Evolutionary conservation across 2,797 vertebrate genomes (phyloP).

Genomic region (Lutjanus campechanus): DNA sequence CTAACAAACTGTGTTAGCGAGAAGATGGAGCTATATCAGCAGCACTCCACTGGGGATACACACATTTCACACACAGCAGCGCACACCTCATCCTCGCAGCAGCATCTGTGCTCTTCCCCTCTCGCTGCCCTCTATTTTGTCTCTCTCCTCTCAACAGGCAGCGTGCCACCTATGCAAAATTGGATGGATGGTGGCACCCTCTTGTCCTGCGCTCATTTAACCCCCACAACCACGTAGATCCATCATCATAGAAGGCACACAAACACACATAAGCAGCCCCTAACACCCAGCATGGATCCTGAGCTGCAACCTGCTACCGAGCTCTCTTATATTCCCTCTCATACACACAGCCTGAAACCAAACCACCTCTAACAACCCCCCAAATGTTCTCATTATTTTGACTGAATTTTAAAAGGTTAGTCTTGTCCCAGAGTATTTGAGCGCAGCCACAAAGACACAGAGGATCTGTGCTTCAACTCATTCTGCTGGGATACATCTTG

Average conservation of each 20-base stretch:
- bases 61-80: slow-evolving; percentile 60
- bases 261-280: slow-evolving; percentile 37
- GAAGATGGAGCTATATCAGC: slow-evolving; percentile 65
- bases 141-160: slow-evolving; percentile 62
- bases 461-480: neutral
- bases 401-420: slow-evolving; percentile 28
- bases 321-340: neutral
- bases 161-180: slow-evolving; percentile 63
- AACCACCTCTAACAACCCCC: neutral
- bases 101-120: slow-evolving; percentile 67
- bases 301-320: slow-evolving; percentile 29
- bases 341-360: neutral
- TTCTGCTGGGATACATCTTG: neutral
- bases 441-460: slow-evolving; percentile 3
- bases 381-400: slow-evolving; percentile 34
- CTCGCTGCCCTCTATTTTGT: slow-evolving; percentile 70
- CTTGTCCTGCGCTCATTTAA: slow-evolving; percentile 74
- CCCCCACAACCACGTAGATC: slow-evolving; percentile 71
- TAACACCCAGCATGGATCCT: slow-evolving; percentile 42
- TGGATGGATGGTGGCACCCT: slow-evolving; percentile 72
- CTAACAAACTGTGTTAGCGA: slow-evolving; percentile 62
- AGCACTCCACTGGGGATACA: slow-evolving; percentile 53
- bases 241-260: slow-evolving; percentile 67
- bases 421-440: slow-evolving; percentile 4
- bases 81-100: slow-evolving; percentile 59